Base-by-base conservation (phyloP, 2,797 vertebrate genomes). In the Tragopan temminckii region DNA sequence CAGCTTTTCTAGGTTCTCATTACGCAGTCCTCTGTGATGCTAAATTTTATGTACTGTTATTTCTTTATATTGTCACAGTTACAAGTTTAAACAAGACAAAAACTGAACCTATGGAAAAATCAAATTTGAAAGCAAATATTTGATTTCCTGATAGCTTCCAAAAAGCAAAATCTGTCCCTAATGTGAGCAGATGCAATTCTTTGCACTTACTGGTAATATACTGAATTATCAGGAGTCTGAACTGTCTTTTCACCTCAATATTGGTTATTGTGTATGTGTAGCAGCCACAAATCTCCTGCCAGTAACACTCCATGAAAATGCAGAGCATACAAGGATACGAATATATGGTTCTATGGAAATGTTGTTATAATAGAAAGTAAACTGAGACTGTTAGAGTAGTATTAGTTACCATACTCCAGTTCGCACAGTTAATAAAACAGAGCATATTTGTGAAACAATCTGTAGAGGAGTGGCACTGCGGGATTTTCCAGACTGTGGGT, bases 101-200 rank as follows among this genome's bases (percentile, higher is more conserved):
- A 89, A 0, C 46, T 87, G 62, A 90, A 92, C 29, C 33, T 75
- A 77, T 67, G 13, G 55, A 94, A 88, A 31, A 95, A 69, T 77
- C 48, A 77, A 88, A 81, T 81, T 93, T 74, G 67, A 80, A 89
- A 91, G 80, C 36, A 93, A 94, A 95, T 91, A 92, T 90, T 84
- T 93, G 63, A 53, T 63, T 94, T 91, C 62, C 88, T 13, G 55
- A 29, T 59, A 21, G 55, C 81, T 95, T 88, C 18, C 29, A 72
- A 89, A 90, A 86, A 67, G 23, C 31, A 86, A 70, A 89, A 81
- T 81, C 42, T 77, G 77, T 86, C 70, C 58, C 27, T 29, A 40
- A 25, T 55, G 53, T 64, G 58, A 91, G 52, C 48, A 80, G 77
- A 81, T 16, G 42, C 23, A 80, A 19, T 88, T 94, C 29, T 79